These are phyloP conservation scores for Aphrocallistes beatrix DNA, from an alignment of 37 sponge, comb jelly and placozoan genomes.

Conservation along the genomic window DNA sequence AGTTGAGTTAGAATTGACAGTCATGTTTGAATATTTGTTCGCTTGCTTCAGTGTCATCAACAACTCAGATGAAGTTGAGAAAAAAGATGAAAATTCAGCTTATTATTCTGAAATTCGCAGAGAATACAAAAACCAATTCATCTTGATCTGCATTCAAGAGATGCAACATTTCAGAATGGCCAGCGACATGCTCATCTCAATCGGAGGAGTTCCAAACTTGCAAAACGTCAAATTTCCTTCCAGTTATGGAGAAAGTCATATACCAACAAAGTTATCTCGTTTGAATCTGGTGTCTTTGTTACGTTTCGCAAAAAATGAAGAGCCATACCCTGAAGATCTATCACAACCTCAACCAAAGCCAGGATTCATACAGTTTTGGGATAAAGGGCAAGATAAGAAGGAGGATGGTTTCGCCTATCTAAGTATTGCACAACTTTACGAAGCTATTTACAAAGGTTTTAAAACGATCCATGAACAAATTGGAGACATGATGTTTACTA, in stretches of 20 bases:
- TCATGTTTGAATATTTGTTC: conserved; percentile 11
- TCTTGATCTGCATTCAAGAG: background rate
- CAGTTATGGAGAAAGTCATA: background rate
- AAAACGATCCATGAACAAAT: too few relatives aligned
- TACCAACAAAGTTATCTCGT: background rate
- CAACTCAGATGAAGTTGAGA: background rate
- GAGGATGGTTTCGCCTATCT: too few relatives aligned
- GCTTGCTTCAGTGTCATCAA: conserved; percentile 3
- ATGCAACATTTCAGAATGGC: conserved; percentile 2
- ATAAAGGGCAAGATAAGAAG: too few relatives aligned
- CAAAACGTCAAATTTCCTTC: background rate
- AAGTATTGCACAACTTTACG: too few relatives aligned
- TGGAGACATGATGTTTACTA: too few relatives aligned
- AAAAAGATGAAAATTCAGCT: background rate
- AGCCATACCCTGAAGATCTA: conserved; percentile 2
- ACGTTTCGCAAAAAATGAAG: background rate
- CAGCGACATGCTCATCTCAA: conserved; percentile 3
- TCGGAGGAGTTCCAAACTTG: background rate
- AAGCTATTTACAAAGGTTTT: too few relatives aligned
- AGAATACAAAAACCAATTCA: background rate
- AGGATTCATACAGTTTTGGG: too few relatives aligned
- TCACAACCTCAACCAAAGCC: too few relatives aligned
- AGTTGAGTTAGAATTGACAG: background rate
- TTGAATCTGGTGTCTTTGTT: background rate
- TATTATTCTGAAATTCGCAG: background rate